Evolutionary conservation across 2,113 vertebrate genomes (phyloP).

Genomic region (Chinchilla lanigera): DNA sequence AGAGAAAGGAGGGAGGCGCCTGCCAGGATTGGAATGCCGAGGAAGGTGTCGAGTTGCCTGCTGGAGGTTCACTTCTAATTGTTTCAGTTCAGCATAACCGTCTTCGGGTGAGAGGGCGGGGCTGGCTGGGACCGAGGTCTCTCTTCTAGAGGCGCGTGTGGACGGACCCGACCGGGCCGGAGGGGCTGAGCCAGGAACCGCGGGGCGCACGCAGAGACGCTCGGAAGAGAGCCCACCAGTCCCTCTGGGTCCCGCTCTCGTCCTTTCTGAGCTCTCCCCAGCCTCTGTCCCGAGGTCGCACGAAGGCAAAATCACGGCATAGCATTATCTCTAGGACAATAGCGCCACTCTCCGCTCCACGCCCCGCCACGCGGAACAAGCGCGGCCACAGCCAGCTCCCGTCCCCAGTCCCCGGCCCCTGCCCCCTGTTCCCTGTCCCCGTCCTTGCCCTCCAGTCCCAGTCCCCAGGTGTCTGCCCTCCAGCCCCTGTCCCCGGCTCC

Average conservation of each 20-base stretch:
- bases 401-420: not conserved
- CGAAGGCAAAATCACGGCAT: rapidly evolving
- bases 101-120: not conserved
- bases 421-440: no score
- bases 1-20: not conserved
- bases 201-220: not conserved
- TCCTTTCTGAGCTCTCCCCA: not conserved
- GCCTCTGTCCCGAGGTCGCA: not conserved
- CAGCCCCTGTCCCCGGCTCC: not conserved
- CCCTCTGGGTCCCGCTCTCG: rapidly evolving
- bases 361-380: not conserved
- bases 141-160: not conserved
- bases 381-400: not conserved
- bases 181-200: not conserved
- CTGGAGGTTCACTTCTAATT: not conserved
- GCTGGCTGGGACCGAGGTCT: not conserved
- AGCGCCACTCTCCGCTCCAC: slow-evolving; percentile 75
- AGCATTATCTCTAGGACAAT: slow-evolving; percentile 69
- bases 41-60: not conserved
- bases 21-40: not conserved
- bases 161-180: not conserved
- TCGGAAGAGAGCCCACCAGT: rapidly evolving
- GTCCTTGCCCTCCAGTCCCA: not conserved
- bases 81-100: not conserved
- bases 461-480: not conserved